Conservation (phyloP, 1,140 invertebrate genomes). For the Gonatopus flavifemur region DNA sequence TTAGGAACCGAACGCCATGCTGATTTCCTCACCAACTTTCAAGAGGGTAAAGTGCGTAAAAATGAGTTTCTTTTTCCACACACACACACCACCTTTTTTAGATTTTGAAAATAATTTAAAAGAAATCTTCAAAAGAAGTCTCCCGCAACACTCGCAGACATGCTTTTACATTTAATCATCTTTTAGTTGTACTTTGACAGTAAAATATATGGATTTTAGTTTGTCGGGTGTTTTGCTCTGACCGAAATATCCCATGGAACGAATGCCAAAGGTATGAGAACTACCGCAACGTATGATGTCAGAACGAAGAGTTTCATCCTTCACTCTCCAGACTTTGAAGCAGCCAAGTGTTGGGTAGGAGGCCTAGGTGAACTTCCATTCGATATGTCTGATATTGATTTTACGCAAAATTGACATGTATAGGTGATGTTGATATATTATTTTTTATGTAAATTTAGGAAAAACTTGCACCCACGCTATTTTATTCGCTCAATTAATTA, state of each 20-base stretch:
- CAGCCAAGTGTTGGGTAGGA: constrained; percentile 94
- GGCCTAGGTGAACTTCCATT: constrained; percentile 69
- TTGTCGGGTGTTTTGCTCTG: constrained; percentile 81
- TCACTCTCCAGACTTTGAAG: constrained; percentile 90
- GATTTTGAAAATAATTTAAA: no score
- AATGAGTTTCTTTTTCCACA: no score
- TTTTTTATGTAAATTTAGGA: constrained; percentile 56
- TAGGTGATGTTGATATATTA: neutral
- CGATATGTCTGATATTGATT: no score
- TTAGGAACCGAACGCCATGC: constrained; percentile 78
- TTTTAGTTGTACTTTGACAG: no score
- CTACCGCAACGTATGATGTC: constrained; percentile 85
- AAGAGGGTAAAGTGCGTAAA: constrained; percentile 67
- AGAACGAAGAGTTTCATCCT: constrained; percentile 80
- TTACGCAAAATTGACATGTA: neutral
- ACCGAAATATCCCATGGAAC: constrained; percentile 94
- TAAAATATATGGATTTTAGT: no score
- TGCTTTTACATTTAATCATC: no score
- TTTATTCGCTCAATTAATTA: constrained; percentile 82
- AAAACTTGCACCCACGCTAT: constrained; percentile 85
- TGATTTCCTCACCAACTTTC: constrained; percentile 69
- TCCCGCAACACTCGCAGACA: no score
- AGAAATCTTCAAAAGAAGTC: no score
- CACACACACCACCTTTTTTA: no score
- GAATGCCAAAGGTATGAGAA: constrained; percentile 88